Evolutionary conservation across 2,797 vertebrate genomes (phyloP).

Genomic region (Lagodon rhomboides): DNA sequence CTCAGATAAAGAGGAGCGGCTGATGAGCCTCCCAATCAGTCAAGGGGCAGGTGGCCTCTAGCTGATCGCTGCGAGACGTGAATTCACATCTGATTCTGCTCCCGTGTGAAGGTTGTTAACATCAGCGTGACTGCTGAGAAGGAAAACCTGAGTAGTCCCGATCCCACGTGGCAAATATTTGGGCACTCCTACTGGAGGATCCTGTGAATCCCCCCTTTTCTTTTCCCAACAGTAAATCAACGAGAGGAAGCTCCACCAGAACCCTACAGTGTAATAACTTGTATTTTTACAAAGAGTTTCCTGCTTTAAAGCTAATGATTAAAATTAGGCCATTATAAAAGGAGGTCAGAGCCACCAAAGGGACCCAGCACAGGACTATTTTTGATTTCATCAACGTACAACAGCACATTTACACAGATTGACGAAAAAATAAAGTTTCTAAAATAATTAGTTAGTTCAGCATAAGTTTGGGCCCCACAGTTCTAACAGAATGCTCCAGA

Average conservation of each 20-base stretch:
- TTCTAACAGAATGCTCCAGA: background rate
- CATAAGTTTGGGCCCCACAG: background rate
- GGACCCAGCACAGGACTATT: constrained; percentile 43
- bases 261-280: constrained; percentile 5
- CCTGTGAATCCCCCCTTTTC: background rate
- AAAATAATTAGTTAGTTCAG: background rate
- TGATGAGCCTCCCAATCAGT: too few species aligned
- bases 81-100: too few species aligned
- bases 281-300: constrained; percentile 29
- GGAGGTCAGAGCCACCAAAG: constrained; percentile 59
- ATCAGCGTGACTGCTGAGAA: too few species aligned
- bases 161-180: background rate
- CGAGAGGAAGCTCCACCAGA: background rate
- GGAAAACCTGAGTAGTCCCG: background rate
- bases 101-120: too few species aligned
- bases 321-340: constrained; percentile 64
- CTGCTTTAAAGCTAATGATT: constrained; percentile 46
- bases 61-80: too few species aligned
- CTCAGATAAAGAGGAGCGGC: too few species aligned
- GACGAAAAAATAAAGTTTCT: background rate
- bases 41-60: too few species aligned
- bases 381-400: constrained; percentile 23
- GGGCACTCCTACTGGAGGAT: background rate
- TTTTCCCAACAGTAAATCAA: background rate
- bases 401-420: constrained; percentile 12